A percentile compares a stretch with the other conserved stretches of the same genome.
Conservation (phyloP, 1,140 invertebrate species). For the Bombus difficillimus region DNA sequence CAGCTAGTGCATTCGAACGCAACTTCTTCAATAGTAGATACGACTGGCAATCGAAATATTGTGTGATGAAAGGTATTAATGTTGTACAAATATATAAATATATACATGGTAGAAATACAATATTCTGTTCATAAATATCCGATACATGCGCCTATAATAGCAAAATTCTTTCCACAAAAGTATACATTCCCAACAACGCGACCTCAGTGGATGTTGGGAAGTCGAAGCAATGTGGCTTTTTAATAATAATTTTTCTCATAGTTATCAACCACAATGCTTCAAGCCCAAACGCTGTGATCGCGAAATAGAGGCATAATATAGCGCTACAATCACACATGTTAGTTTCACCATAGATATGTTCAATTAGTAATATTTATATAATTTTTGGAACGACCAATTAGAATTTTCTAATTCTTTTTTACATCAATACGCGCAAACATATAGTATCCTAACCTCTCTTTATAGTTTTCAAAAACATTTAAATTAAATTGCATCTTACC, state of each 20-base stretch:
- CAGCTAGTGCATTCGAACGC: slow-evolving; percentile 14
- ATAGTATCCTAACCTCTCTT: slow-evolving; percentile 3
- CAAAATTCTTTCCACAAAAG: slow-evolving; percentile 68
- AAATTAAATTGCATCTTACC: slow-evolving; percentile 41
- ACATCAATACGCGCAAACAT: not conserved
- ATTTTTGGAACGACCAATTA: slow-evolving; percentile 25
- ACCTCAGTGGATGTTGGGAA: slow-evolving; percentile 71
- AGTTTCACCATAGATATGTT: not conserved
- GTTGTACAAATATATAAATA: slow-evolving; percentile 71
- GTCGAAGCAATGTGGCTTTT: slow-evolving; percentile 75
- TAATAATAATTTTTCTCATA: slow-evolving; percentile 57
- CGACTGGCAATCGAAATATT: slow-evolving; percentile 64
- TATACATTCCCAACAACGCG: slow-evolving; percentile 72
- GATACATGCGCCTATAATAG: slow-evolving; percentile 75
- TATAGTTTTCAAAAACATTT: slow-evolving; percentile 5
- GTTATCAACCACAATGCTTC: slow-evolving; percentile 75
- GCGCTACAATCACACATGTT: slow-evolving; percentile 4
- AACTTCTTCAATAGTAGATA: slow-evolving; percentile 61
- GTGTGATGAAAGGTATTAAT: slow-evolving; percentile 70
- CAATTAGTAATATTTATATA: slow-evolving; percentile 21
- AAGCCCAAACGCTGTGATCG: slow-evolving; percentile 77
- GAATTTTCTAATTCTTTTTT: not conserved
- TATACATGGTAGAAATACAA: slow-evolving; percentile 76
- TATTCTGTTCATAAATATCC: slow-evolving; percentile 77
- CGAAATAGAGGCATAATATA: slow-evolving; percentile 40